These are phyloP conservation scores for Carettochelys insculpta DNA, from an alignment of 2,113 vertebrate genomes.

Conservation along the genomic window DNA sequence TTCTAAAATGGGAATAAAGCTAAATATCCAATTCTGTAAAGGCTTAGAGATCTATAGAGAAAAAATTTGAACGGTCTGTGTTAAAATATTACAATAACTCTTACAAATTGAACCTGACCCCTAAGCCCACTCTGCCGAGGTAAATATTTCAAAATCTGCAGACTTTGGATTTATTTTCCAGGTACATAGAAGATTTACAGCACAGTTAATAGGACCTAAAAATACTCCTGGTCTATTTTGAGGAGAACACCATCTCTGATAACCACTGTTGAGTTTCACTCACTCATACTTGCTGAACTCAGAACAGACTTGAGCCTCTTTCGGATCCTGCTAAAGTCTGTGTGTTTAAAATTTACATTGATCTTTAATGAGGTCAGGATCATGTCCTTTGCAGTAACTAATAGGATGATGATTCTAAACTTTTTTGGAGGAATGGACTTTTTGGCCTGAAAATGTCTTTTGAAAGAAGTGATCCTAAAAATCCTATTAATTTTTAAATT, in stretches of 20 bases:
- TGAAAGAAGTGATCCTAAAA: neutral
- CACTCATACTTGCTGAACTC: neutral
- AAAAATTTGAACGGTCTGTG: neutral
- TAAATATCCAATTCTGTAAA: neutral
- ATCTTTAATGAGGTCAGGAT: neutral
- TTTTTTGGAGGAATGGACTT: neutral
- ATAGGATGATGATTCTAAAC: neutral
- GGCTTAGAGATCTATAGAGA: neutral
- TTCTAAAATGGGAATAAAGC: neutral
- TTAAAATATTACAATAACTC: neutral
- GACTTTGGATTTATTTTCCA: neutral
- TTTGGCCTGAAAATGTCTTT: neutral
- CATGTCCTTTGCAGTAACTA: neutral
- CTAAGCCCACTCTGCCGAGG: neutral
- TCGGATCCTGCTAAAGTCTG: neutral
- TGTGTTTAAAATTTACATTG: neutral
- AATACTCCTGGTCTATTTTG: neutral
- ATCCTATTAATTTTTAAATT: neutral
- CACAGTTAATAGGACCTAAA: neutral
- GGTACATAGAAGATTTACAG: neutral
- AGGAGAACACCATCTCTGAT: rapidly evolving
- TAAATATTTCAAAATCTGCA: neutral
- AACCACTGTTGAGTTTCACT: neutral
- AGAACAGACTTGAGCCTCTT: neutral
- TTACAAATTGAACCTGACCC: neutral